Base-by-base conservation (phyloP, 2,888 invertebrate species). In the Hydropsyche betteni region DNA sequence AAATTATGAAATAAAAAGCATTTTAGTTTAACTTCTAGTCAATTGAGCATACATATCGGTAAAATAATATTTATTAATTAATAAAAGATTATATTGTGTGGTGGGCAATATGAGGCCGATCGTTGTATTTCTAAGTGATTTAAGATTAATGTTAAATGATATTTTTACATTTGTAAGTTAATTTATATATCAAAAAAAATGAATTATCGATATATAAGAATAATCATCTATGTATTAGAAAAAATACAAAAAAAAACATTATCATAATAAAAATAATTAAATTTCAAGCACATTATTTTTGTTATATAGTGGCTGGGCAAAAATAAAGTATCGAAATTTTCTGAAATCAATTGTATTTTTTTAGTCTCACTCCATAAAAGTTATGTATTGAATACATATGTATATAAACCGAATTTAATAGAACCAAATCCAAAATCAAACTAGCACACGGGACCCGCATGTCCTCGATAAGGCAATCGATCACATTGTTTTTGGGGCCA, bases 101-200 rank as follows among this genome's bases (percentile, higher is more conserved):
- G 34, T 64, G 64, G n/a, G 16, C 8, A 34, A 44, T n/a, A 4
- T 53, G 36, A 55, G 58, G 72, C 38, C 72, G 58, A 72, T 72
- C 72, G 61, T 12, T 72, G 72, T 72, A 72, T 53, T 72, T 52
- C n/a, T 70, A 53, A 38, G 52, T 55, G 14, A 38, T 38, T 70
- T 70, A 70, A 33, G 38, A 33, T 44, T 50, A 50, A 8, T 53
- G 10, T 36, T 14, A 55, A 52, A 61, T 58, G 5, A 55, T 72
- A 72, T 72, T 72, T 72, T 72, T 72, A 72, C 72, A 72, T 72
- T 58, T 58, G 36, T 58, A 72, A 58, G 64, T 36, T 36, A 55
- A 16, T 24, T 24, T 24, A 24, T 24, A 24, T 24, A 2, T 24
- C 24, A 55, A n/a, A 55, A n/a, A 53, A 55, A n/a, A 14, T 55